phyloP scores from a whole-genome alignment of 2,113 vertebrate genomes.

The Catharus bicknelli region DNA sequence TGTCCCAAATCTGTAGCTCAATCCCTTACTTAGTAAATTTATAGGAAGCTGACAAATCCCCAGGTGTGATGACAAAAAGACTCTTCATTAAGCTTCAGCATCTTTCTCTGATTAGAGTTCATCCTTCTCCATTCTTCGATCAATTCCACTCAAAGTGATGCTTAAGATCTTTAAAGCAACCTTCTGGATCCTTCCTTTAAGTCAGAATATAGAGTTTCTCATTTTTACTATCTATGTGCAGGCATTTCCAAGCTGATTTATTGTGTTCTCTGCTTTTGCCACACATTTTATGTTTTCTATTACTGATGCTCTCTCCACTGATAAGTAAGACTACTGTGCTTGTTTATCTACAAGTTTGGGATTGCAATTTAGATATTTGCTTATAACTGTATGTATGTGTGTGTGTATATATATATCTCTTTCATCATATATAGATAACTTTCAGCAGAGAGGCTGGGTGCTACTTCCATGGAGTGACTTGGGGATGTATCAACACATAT shows the following conservation, averaged over 20 bases:
- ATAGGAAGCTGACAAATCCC: not conserved
- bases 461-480: not conserved
- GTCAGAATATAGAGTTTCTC: not conserved
- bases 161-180: not conserved
- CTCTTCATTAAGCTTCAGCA: not conserved
- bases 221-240: not conserved
- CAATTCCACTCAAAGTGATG: not conserved
- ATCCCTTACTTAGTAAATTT: not conserved
- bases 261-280: not conserved
- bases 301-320: not conserved
- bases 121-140: conserved; percentile 31
- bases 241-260: not conserved
- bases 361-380: not conserved
- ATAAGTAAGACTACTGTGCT: not conserved
- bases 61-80: not conserved
- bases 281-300: not conserved
- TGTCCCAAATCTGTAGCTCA: not conserved
- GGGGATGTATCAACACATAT: not conserved
- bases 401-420: not conserved
- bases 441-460: not conserved
- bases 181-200: not conserved
- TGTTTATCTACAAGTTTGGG: not conserved
- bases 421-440: not conserved
- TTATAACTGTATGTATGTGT: not conserved
- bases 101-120: conserved; percentile 17